Evolutionary conservation across 2,113 vertebrate genomes (phyloP).

Genomic region (Nycticryphes semicollaris): DNA sequence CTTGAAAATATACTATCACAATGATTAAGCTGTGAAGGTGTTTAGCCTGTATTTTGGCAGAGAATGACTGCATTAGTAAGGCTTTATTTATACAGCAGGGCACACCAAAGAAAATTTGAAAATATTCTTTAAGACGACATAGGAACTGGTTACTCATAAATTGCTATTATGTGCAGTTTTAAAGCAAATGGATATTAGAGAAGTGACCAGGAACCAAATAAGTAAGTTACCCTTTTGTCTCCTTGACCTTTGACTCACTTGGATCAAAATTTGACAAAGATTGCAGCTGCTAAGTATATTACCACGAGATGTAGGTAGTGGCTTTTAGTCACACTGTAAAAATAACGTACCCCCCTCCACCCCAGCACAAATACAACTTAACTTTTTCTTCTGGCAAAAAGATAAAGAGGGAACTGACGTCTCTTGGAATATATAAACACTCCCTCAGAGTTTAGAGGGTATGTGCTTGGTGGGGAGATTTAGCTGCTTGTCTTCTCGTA

Average conservation of each 20-base stretch:
- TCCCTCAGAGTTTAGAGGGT: constrained; percentile 2
- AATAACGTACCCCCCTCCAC: constrained; percentile 38
- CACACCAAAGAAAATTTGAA: not conserved
- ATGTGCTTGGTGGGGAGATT: constrained; percentile 30
- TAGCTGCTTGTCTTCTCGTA: constrained; percentile 27
- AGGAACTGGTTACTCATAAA: not conserved
- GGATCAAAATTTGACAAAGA: constrained; percentile 45
- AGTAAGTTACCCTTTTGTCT: constrained; percentile 53
- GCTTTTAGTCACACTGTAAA: constrained; percentile 62
- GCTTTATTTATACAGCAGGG: not conserved
- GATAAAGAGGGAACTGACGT: constrained; percentile 60
- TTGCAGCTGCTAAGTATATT: constrained; percentile 42
- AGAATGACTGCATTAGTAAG: not conserved
- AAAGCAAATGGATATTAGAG: not conserved
- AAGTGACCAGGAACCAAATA: not conserved
- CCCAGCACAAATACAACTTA: not conserved
- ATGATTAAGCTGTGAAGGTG: not conserved
- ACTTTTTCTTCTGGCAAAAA: constrained; percentile 43
- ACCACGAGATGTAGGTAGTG: constrained; percentile 56
- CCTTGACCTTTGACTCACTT: constrained; percentile 73
- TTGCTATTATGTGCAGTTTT: not conserved
- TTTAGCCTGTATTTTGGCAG: not conserved
- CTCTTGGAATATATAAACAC: constrained; percentile 68
- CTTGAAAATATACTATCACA: not conserved
- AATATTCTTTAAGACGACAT: not conserved